Evolutionary conservation across 2,797 vertebrate species (phyloP), one percentile per base, ranked within the genome.

Genomic region (Thaleichthys pacificus): DNA sequence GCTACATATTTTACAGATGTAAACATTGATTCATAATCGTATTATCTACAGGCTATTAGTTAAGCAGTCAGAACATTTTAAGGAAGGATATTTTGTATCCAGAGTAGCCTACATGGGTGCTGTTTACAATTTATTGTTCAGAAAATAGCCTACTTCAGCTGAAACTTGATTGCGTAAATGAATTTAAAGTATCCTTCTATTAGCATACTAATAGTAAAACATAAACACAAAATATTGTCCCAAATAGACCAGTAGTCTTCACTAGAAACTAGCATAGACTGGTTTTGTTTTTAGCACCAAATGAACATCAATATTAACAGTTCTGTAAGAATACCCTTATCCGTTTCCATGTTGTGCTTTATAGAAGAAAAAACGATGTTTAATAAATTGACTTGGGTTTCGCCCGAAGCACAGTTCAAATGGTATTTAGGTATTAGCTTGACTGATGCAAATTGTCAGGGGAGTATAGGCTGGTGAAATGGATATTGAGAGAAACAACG

Each of bases 321-420:
- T 78, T 61, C 38, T 73, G 82, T 82, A 77, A 87, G 84, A 69
- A 75, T 80, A 90, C 73, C 81, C 82, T 86, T 80, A 84, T 89
- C 82, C 71, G 76, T 83, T 85, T 86, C 83, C 79, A 76, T 69
- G 74, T 77, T 77, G 77, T 86, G 84, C 82, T 80, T 82, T 78
- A 14, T 54, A 72, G 69, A 74, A 67, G 24, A 49, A 77, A n/a
- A 49, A 77, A 77, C 32, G 47, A 30, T 78, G 78, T 88, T 90
- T 87, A 88, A 88, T 89, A 85, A 85, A 89, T 79, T 85, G 83
- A 87, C 83, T 86, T 71, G 68, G 84, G 82, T 86, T 88, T 86
- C 73, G 88, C 87, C 88, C 60, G 80, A 71, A 88, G 90, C 86
- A 65, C 68, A 77, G 78, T 75, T 83, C 76, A 74, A 69, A 71